Conservation (phyloP, 2,888 invertebrate genomes). For the Mantis religiosa region DNA sequence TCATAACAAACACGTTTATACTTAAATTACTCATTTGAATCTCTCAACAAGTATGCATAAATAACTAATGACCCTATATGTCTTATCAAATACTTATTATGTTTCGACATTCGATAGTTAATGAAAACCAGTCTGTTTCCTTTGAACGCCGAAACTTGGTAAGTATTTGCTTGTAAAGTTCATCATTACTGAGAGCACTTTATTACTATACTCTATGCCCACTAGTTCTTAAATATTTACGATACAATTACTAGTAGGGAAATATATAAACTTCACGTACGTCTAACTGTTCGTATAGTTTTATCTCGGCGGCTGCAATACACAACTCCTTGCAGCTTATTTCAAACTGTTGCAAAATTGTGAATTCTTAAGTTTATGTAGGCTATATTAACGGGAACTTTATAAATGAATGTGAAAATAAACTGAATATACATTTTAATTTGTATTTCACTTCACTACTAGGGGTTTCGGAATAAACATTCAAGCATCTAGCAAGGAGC, state of each 20-base stretch:
- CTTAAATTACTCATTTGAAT: neutral
- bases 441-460: too few relatives aligned
- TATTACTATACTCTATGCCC: neutral
- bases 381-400: too few relatives aligned
- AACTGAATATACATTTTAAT: too few relatives aligned
- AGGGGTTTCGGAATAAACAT: too few relatives aligned
- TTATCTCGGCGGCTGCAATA: neutral
- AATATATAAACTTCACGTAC: neutral
- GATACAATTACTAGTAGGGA: neutral
- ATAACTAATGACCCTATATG: neutral
- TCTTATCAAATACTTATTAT: conserved; percentile 22
- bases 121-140: neutral
- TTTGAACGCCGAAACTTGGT: conserved; percentile 24
- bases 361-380: too few relatives aligned
- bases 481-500: too few relatives aligned
- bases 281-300: too few relatives aligned
- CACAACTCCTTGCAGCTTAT: too few relatives aligned
- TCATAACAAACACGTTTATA: neutral
- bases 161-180: conserved; percentile 16
- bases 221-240: too few relatives aligned
- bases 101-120: conserved; percentile 18
- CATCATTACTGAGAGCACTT: neutral
- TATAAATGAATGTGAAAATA: too few relatives aligned
- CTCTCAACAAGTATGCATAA: neutral
- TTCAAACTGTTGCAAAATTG: too few relatives aligned